These are phyloP conservation scores for Netelia inedita DNA, from an alignment of 2,888 invertebrate species.

Conservation along the genomic window DNA sequence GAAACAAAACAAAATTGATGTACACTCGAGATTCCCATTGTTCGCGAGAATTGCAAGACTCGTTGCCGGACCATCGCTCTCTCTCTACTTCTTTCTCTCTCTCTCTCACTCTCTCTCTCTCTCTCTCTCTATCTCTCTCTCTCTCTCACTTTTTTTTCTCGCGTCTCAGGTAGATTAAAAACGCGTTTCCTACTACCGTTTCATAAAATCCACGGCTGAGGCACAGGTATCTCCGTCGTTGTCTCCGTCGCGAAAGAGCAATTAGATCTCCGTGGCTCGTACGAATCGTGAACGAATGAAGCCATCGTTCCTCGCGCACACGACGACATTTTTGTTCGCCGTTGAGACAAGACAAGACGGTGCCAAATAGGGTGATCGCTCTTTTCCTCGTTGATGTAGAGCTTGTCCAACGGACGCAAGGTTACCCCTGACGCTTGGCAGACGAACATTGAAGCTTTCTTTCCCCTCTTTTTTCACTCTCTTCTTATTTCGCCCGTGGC, in stretches of 20 bases:
- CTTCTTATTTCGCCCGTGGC: neutral
- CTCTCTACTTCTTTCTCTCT: neutral
- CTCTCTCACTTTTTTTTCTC: neutral
- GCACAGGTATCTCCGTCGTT: neutral
- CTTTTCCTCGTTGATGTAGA: neutral
- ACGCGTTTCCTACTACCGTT: conserved; percentile 13
- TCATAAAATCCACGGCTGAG: neutral
- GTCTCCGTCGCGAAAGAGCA: neutral
- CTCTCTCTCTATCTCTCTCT: neutral
- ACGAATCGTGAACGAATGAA: conserved; percentile 6
- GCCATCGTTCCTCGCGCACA: too few species aligned
- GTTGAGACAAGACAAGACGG: neutral
- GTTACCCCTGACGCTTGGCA: neutral
- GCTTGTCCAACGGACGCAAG: neutral
- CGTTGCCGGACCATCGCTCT: neutral
- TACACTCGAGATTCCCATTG: conserved; percentile 20
- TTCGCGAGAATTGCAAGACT: conserved; percentile 20
- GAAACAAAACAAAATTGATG: conserved; percentile 13
- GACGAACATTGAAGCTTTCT: neutral
- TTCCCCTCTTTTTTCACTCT: conserved; percentile 1
- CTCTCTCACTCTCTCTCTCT: neutral
- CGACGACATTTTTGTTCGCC: too few species aligned
- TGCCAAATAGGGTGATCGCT: conserved; percentile 23
- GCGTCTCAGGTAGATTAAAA: conserved; percentile 1
- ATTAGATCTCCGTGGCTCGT: neutral